Evolutionary conservation across 2,888 invertebrate species (phyloP).

Genomic region (Germaria angustata): DNA sequence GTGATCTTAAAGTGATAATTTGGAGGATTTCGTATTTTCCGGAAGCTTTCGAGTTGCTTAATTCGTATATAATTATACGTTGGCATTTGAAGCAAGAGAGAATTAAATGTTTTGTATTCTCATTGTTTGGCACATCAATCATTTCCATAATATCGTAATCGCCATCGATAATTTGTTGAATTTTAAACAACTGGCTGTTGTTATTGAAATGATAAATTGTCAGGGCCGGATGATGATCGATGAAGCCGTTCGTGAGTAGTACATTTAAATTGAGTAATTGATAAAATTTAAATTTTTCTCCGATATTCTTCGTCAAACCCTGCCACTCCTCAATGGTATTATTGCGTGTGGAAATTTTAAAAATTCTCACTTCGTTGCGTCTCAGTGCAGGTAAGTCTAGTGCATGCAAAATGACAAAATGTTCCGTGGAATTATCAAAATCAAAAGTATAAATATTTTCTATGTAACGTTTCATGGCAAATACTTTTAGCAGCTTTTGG

Average conservation of each 20-base stretch:
- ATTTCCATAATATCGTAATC: conserved; percentile 75
- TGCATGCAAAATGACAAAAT: conserved; percentile 72
- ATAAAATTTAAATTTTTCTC: conserved; percentile 71
- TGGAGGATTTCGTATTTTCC: conserved; percentile 71
- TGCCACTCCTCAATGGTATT: conserved; percentile 74
- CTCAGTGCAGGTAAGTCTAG: conserved; percentile 65
- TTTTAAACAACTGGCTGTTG: conserved; percentile 69
- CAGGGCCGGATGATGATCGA: conserved; percentile 70
- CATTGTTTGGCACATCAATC: conserved; percentile 59
- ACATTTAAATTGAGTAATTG: conserved; percentile 39
- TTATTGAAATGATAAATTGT: conserved; percentile 71
- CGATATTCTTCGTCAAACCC: conserved; percentile 71
- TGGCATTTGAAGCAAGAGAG: conserved; percentile 74
- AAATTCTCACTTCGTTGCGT: conserved; percentile 74
- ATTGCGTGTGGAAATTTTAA: conserved; percentile 69
- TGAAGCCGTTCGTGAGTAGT: conserved; percentile 69
- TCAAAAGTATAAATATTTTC: conserved; percentile 65
- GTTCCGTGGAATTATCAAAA: conserved; percentile 19
- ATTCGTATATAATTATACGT: conserved; percentile 71
- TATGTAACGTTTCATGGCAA: conserved; percentile 73
- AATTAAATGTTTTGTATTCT: conserved; percentile 70
- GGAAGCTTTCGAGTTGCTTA: background rate
- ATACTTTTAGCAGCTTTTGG: conserved; percentile 66
- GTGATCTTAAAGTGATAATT: conserved; percentile 71
- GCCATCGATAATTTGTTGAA: conserved; percentile 74